Evolutionary conservation across 53 echinoderm and acorn worm genomes (phyloP).

Genomic region (Temnopleurus reevesii): DNA sequence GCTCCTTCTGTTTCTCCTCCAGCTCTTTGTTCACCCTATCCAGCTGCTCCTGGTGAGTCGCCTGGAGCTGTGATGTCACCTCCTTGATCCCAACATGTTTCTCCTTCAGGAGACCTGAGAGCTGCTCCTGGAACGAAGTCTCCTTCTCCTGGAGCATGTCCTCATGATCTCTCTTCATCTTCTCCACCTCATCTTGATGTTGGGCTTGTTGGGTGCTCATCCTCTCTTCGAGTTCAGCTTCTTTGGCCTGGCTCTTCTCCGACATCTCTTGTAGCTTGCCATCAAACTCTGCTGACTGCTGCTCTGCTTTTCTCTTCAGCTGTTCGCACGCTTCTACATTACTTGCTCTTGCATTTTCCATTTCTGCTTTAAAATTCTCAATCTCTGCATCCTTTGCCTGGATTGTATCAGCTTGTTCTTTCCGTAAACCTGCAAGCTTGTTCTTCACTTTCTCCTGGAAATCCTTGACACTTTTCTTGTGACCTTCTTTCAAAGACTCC

Average conservation of each 20-base stretch:
- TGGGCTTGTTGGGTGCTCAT: slow-evolving; percentile 41
- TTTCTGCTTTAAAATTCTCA: slow-evolving; percentile 31
- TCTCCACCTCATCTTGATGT: slow-evolving; percentile 71
- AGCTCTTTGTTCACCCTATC: slow-evolving; percentile 75
- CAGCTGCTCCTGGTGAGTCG: slow-evolving; percentile 77
- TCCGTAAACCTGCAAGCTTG: slow-evolving; percentile 70
- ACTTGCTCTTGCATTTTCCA: slow-evolving; percentile 28
- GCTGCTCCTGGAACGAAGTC: slow-evolving; percentile 76
- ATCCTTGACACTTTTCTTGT: slow-evolving; percentile 63
- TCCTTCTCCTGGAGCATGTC: slow-evolving; percentile 75
- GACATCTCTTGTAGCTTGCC: slow-evolving; percentile 3
- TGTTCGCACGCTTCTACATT: slow-evolving; percentile 48
- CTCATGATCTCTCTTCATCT: slow-evolving; percentile 54
- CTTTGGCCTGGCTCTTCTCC: not conserved
- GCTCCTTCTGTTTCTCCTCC: slow-evolving; percentile 67
- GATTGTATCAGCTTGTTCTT: slow-evolving; percentile 60
- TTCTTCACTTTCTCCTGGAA: slow-evolving; percentile 74
- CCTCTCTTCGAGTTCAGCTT: slow-evolving; percentile 61
- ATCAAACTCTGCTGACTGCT: slow-evolving; percentile 20
- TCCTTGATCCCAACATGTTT: slow-evolving; percentile 87
- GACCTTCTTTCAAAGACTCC: slow-evolving; percentile 62
- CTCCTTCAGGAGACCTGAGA: slow-evolving; percentile 84
- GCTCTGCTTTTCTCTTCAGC: slow-evolving; percentile 36
- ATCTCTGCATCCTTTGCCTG: slow-evolving; percentile 53
- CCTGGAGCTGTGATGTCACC: slow-evolving; percentile 78